phyloP scores from a whole-genome alignment of 2,888 invertebrate genomes.

The Meiosimyza platycephala region DNA sequence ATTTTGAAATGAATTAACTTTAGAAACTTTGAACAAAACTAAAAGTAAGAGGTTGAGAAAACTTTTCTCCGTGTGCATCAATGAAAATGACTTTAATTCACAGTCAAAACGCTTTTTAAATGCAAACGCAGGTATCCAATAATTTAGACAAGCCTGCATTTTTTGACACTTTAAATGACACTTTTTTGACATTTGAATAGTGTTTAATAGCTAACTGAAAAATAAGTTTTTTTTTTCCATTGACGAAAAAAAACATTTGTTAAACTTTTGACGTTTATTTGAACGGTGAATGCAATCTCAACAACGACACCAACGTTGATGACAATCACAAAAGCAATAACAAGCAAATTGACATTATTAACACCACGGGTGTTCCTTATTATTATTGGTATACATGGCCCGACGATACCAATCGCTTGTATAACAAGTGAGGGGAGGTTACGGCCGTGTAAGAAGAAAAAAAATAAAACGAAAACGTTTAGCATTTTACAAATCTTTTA shows the following conservation, averaged over 20 bases:
- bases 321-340: slow-evolving; percentile 43
- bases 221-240: not conserved
- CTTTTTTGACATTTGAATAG: slow-evolving; percentile 6
- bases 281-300: slow-evolving; percentile 10
- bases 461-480: too few relatives aligned
- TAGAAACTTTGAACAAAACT: too few relatives aligned
- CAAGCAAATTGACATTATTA: slow-evolving; percentile 53
- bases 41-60: too few relatives aligned
- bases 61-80: too few relatives aligned
- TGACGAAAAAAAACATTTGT: slow-evolving; percentile 9
- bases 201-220: not conserved
- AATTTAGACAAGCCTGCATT: slow-evolving; percentile 11
- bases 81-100: too few relatives aligned
- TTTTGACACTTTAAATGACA: slow-evolving; percentile 1
- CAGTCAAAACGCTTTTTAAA: too few relatives aligned
- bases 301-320: slow-evolving; percentile 8
- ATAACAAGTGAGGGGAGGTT: not conserved
- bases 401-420: not conserved
- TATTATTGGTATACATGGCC: slow-evolving; percentile 18
- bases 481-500: not conserved
- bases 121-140: not conserved
- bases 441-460: not conserved
- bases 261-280: slow-evolving; percentile 23
- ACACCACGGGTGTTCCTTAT: slow-evolving; percentile 48
- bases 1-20: too few relatives aligned